A percentile compares a stretch with the other conserved stretches of the same genome.
Conservation (phyloP, 1,140 invertebrate genomes). For the Pseudobourletiella spinata region DNA sequence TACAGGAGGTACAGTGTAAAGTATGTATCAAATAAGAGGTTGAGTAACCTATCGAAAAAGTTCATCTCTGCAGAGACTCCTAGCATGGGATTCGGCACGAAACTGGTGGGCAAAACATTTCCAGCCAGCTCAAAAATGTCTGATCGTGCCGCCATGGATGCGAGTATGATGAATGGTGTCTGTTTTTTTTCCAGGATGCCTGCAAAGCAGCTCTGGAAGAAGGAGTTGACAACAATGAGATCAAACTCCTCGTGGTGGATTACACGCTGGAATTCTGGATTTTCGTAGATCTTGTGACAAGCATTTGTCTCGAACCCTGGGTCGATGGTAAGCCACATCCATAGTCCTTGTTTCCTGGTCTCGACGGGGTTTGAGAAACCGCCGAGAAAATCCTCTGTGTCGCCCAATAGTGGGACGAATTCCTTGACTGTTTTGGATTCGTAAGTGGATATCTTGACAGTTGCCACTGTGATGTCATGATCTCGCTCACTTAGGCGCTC, state of each 20-base stretch:
- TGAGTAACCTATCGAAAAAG: conserved; percentile 40
- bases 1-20: not conserved
- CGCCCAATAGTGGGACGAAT: not conserved
- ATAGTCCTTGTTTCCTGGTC: not conserved
- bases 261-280: not conserved
- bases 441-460: not conserved
- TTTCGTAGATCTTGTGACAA: not conserved
- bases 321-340: not conserved
- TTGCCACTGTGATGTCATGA: not conserved
- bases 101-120: not conserved
- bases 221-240: not conserved
- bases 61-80: conserved; percentile 39
- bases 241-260: not conserved
- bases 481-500: not conserved
- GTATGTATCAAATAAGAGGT: not conserved
- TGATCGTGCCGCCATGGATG: no score
- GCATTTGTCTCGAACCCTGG: not conserved
- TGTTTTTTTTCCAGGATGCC: not conserved
- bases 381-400: not conserved
- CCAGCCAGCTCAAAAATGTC: not conserved
- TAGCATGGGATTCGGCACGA: conserved; percentile 20
- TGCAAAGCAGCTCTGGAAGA: not conserved
- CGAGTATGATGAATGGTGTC: not conserved
- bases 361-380: not conserved
- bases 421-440: not conserved